Evolutionary conservation across 1,140 invertebrate species (phyloP).

Genomic region (Drosophila pachea): DNA sequence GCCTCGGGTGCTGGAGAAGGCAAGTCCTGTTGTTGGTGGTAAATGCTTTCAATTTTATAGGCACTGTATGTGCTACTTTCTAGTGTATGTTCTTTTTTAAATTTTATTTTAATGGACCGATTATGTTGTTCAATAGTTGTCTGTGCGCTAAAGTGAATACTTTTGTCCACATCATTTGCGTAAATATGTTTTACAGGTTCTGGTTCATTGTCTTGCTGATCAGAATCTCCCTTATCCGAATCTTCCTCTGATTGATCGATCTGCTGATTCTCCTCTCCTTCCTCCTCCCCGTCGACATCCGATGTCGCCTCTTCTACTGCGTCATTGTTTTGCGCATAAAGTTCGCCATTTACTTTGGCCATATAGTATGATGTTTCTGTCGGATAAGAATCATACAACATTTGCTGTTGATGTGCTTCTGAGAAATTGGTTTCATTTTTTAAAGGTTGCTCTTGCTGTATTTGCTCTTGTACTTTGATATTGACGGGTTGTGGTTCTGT

Average conservation of each 20-base stretch:
- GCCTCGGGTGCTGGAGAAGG: conserved; percentile 24
- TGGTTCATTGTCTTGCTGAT: conserved; percentile 43
- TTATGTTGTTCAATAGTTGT: conserved; percentile 67
- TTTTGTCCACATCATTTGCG: conserved; percentile 37
- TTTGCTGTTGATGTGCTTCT: conserved; percentile 34
- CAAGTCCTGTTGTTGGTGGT: conserved; percentile 59
- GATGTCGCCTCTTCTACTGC: conserved; percentile 20
- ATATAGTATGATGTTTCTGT: conserved; percentile 59
- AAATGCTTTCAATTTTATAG: conserved; percentile 71
- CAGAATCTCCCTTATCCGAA: conserved; percentile 32
- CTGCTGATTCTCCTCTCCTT: conserved; percentile 31
- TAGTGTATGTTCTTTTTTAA: conserved; percentile 66
- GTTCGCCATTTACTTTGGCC: conserved; percentile 53
- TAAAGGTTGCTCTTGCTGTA: not conserved
- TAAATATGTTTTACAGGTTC: conserved; percentile 31
- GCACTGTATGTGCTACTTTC: conserved; percentile 71
- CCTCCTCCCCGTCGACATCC: conserved; percentile 30
- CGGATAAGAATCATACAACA: conserved; percentile 50
- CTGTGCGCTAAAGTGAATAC: conserved; percentile 58
- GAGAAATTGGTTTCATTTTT: conserved; percentile 12
- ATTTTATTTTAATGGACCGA: conserved; percentile 76
- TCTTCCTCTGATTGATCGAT: conserved; percentile 35
- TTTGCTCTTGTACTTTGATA: conserved; percentile 5
- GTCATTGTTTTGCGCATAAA: conserved; percentile 48
- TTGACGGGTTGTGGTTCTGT: conserved; percentile 8